Evolutionary conservation across 2,888 invertebrate genomes (phyloP).

Genomic region (Charanyca ferruginea): DNA sequence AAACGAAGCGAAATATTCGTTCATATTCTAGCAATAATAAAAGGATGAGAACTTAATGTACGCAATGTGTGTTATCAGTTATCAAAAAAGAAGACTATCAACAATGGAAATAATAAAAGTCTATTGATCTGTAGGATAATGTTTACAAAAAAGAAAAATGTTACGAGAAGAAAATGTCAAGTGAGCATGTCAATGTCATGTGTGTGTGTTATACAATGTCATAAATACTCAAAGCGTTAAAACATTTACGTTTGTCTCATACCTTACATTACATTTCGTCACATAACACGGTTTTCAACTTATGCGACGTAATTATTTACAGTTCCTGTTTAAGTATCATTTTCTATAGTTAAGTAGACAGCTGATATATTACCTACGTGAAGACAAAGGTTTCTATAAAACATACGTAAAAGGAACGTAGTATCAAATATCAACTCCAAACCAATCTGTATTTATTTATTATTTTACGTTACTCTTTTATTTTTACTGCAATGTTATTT

Average conservation of each 20-base stretch:
- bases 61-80: no score
- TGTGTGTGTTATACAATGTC: no score
- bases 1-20: no score
- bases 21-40: background rate
- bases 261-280: background rate
- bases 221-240: background rate
- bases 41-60: no score
- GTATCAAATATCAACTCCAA: background rate
- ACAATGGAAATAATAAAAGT: background rate
- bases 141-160: no score
- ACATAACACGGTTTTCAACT: constrained; percentile 20
- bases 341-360: constrained; percentile 1
- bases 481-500: constrained; percentile 37
- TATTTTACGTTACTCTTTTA: constrained; percentile 23
- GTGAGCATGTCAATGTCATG: no score
- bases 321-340: background rate
- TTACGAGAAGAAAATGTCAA: no score
- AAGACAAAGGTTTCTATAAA: background rate
- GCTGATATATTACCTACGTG: background rate
- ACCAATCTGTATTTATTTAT: constrained; percentile 35
- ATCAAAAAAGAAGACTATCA: background rate
- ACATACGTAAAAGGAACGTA: background rate
- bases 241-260: background rate
- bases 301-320: constrained; percentile 26
- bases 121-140: background rate